Base-by-base conservation (phyloP, 2,888 invertebrate species). In the Sympetrum striolatum region DNA sequence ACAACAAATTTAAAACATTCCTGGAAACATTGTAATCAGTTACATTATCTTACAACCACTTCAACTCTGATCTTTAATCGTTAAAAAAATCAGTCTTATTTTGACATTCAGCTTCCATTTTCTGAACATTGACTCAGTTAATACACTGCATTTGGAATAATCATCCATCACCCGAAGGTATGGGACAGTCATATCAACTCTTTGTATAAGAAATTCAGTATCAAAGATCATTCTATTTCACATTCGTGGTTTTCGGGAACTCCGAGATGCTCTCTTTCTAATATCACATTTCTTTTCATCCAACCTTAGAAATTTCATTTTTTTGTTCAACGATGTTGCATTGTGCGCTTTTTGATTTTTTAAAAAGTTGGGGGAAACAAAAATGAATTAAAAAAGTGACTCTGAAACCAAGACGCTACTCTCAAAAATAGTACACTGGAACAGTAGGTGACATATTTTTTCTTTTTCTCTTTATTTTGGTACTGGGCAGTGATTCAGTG, bases 81-180 rank as follows among this genome's bases (percentile, higher is more conserved):
- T 37, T 86, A 22, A 64, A 58, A 82, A 60, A 86, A 64, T 86
- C 86, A 86, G 86, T 86, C 86, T 86, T 86, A 80, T 80, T 82
- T 37, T 86, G 22, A 86, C 86, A 73, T 73, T 73, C 73, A 73
- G 73, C 73, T 73, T 73, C 73, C 73, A 73, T 73, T 73, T 73
- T 73, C 73, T 73, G 73, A 73, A 73, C 73, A 73, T 73, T 73
- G 73, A 73, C 73, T 73, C 73, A 73, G 31, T 14, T 73, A 73
- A 73, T 73, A 31, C 73, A 31, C 25, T 73, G 73, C 73, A 73
- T 73, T 73, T 73, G 25, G 73, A 73, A 31, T 25, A 73, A 73
- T 73, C 31, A 31, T 73, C 73, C 73, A n/a, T 73, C 31, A 73
- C 73, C 73, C 25, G 12, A 73, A 15, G 25, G 73, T 12, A 25